Conservation (phyloP, 2,113 vertebrate species). For the Sylvia atricapilla region DNA sequence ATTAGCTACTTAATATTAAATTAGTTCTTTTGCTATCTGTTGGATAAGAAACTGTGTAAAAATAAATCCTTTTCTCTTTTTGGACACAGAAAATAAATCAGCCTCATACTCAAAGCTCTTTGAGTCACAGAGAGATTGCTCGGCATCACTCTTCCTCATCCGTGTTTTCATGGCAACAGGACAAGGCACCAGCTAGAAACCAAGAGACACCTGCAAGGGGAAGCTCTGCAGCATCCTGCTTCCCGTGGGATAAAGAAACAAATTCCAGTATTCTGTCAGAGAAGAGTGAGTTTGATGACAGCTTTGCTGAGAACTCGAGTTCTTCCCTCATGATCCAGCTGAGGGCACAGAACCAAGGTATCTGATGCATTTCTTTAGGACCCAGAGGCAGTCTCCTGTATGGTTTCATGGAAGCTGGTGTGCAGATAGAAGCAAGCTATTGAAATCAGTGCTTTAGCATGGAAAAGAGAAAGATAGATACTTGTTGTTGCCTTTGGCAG, state of each 20-base stretch:
- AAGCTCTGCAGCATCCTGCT: slow-evolving; percentile 57
- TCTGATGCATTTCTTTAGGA: not conserved
- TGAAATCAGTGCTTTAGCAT: not conserved
- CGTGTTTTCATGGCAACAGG: slow-evolving; percentile 91
- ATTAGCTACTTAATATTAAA: not conserved
- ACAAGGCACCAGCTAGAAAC: slow-evolving; percentile 70
- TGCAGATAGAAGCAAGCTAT: not conserved
- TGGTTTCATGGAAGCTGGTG: not conserved
- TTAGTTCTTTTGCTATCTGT: not conserved
- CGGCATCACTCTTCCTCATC: slow-evolving; percentile 86
- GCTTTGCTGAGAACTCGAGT: slow-evolving; percentile 30
- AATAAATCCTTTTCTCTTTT: not conserved
- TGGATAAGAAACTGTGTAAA: not conserved
- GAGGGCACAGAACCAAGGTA: slow-evolving; percentile 87
- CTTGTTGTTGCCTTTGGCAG: not conserved
- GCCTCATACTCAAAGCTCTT: slow-evolving; percentile 52
- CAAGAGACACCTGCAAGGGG: slow-evolving; percentile 79
- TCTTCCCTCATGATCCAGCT: slow-evolving; percentile 76
- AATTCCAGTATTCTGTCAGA: slow-evolving; percentile 51
- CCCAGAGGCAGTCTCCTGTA: not conserved
- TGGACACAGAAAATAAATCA: slow-evolving; percentile 75
- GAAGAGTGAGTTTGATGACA: slow-evolving; percentile 5
- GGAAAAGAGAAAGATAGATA: not conserved
- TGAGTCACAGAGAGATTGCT: slow-evolving; percentile 85
- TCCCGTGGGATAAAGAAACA: slow-evolving; percentile 73